phyloP scores from a whole-genome alignment of 2,113 vertebrate species.

The Chaetura pelagica region DNA sequence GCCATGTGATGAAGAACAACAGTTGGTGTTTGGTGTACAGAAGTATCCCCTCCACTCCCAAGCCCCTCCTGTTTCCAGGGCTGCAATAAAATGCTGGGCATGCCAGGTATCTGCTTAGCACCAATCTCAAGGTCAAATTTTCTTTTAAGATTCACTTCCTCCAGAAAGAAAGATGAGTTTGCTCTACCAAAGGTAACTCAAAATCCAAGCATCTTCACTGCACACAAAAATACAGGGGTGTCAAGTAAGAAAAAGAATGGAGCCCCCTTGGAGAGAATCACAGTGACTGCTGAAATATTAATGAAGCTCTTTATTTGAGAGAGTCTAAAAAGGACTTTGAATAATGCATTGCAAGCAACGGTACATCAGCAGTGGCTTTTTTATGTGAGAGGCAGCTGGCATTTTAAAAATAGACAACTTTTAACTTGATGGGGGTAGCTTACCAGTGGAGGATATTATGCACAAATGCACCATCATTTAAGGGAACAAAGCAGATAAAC shows the following conservation, averaged over 20 bases:
- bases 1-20: not conserved
- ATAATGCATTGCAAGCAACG: constrained; percentile 69
- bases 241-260: constrained; percentile 22
- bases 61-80: not conserved
- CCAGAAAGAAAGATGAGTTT: not conserved
- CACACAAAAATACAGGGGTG: constrained; percentile 19
- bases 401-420: constrained; percentile 71
- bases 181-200: not conserved
- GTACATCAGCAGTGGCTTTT: constrained; percentile 55
- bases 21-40: not conserved
- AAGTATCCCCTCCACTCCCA: not conserved
- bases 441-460: constrained; percentile 46
- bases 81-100: not conserved
- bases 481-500: constrained; percentile 37
- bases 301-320: constrained; percentile 59
- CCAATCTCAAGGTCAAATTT: constrained; percentile 16
- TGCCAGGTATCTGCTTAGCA: not conserved
- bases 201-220: not conserved
- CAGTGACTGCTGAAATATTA: constrained; percentile 62
- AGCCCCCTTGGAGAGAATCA: constrained; percentile 57
- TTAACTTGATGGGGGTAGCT: constrained; percentile 45
- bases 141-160: not conserved
- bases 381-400: constrained; percentile 49
- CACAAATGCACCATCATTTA: constrained; percentile 29
- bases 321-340: constrained; percentile 68